Base-by-base conservation (phyloP, 1,140 invertebrate genomes). In the Papilio aristodemus region DNA sequence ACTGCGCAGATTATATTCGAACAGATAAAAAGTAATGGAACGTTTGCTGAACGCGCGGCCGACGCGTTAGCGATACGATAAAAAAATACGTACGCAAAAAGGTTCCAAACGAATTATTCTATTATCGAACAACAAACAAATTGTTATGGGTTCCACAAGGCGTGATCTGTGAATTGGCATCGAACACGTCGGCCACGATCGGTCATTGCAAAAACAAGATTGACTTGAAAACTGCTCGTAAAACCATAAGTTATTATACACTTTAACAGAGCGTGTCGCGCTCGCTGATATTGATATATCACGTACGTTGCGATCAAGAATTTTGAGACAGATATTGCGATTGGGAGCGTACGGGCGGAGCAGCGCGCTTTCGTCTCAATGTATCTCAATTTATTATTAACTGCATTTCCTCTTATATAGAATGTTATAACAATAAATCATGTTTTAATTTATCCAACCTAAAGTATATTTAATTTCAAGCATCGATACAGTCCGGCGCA, bases 171-270 rank as follows among this genome's bases (percentile, higher is more conserved):
- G 32, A 59, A 32, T 58, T 59, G 25, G 25, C n/a, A 59, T 59
- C 19, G 13, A 6, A 59, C 14, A 59, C 25, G 27, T 59, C 57
- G 13, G 57, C 57, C 57, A 36, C 57, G 57, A 19, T 59, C 57
- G 36, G 36, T 59, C 36, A 59, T 13, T 36, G 14, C 25, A 59
- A 59, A 59, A 59, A 59, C 57, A 2, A 59, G 57, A 59, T 59
- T 59, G 57, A 59, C 57, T 59, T 59, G 57, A 59, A 59, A 54
- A 59, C 32, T 36, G 57, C 57, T 59, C 57, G 57, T 59, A 59
- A 59, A 59, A 36, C 57, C 57, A 36, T 59, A 7, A 32, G 27
- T 36, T 36, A 36, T 27, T 59, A 59, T 36, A 59, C 27, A 36
- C 22, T 36, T 59, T 59, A 59, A 59, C 57, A 59, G 57, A 59